These are phyloP conservation scores for Enteromius trimaculatus DNA, from an alignment of 2,797 vertebrate genomes.

Conservation along the genomic window DNA sequence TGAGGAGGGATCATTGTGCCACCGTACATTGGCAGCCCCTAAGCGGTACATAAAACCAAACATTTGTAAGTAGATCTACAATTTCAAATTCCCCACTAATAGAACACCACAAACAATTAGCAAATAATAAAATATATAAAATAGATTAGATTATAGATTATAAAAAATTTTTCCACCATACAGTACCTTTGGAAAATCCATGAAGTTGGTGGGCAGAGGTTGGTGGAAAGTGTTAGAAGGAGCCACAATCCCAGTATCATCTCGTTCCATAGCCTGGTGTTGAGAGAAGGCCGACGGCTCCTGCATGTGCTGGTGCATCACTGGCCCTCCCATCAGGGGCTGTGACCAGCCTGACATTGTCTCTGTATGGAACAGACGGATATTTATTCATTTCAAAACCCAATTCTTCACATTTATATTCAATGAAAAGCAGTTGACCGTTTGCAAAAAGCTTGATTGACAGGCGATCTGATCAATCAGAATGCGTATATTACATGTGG, in stretches of 20 bases:
- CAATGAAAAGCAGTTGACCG: not conserved
- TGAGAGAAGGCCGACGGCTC: constrained; percentile 95
- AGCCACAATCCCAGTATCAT: constrained; percentile 96
- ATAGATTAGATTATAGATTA: too few relatives aligned
- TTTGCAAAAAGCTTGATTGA: too few relatives aligned
- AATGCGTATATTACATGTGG: too few relatives aligned
- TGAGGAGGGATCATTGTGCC: constrained; percentile 95
- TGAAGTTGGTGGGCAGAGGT: constrained; percentile 94
- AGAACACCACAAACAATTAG: not conserved
- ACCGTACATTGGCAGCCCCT: constrained; percentile 97
- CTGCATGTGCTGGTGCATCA: constrained; percentile 91
- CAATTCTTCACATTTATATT: not conserved
- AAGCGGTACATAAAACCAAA: constrained; percentile 14
- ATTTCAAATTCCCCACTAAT: not conserved
- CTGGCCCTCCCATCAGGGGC: constrained; percentile 92
- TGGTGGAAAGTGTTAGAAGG: constrained; percentile 98
- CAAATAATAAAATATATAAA: not conserved
- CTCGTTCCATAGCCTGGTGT: constrained; percentile 98
- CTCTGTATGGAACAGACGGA: constrained; percentile 74
- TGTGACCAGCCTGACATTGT: constrained; percentile 98
- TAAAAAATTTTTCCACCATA: not conserved
- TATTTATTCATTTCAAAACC: not conserved
- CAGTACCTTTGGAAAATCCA: constrained; percentile 95
- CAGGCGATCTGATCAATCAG: too few relatives aligned
- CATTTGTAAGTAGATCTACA: not conserved